These are phyloP conservation scores for Acinonyx jubatus DNA, from an alignment of 2,113 vertebrate genomes.

Conservation along the genomic window DNA sequence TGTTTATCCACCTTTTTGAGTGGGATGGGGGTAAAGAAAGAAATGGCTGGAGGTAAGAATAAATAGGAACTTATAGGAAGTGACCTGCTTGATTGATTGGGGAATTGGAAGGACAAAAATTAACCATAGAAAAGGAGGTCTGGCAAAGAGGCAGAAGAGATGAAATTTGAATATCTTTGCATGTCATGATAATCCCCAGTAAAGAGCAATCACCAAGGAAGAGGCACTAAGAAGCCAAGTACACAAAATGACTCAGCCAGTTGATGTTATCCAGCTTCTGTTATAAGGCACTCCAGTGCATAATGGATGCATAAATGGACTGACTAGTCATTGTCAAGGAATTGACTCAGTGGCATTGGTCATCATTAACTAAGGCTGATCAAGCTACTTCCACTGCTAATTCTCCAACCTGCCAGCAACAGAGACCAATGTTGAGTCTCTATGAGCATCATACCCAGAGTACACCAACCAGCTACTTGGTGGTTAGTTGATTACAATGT, in stretches of 20 bases:
- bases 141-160: background rate
- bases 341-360: background rate
- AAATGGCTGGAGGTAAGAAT: background rate
- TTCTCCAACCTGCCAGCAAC: background rate
- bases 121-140: background rate
- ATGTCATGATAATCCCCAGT: background rate
- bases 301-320: background rate
- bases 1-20: background rate
- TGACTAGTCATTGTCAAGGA: background rate
- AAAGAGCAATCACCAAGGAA: background rate
- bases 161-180: background rate
- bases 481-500: background rate
- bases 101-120: background rate
- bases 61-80: background rate
- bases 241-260: background rate
- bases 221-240: background rate
- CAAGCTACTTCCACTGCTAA: background rate
- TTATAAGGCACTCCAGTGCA: background rate
- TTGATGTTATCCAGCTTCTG: background rate
- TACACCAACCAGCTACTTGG: background rate
- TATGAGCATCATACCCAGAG: background rate
- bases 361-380: background rate
- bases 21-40: background rate
- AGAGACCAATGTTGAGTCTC: background rate
- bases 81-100: background rate